Evolutionary conservation across 2,888 invertebrate genomes (phyloP).

Genomic region (Drosophila phalerata): DNA sequence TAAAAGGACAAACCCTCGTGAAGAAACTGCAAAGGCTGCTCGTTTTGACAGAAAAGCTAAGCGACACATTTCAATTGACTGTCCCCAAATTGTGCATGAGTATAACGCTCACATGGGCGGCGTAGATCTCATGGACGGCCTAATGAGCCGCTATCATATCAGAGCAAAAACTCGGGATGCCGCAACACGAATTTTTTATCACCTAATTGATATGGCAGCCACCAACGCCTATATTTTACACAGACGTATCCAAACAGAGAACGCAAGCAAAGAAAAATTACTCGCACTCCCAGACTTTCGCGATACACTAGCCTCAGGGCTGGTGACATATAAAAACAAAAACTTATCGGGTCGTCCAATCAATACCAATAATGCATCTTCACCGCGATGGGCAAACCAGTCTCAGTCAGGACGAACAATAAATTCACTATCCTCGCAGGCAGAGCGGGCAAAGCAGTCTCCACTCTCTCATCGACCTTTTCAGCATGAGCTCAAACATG

Average conservation of each 20-base stretch:
- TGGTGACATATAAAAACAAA: conserved; percentile 4
- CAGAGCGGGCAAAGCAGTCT: conserved; percentile 8
- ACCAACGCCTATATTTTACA: not conserved
- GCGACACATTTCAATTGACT: no score
- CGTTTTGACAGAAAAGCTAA: no score
- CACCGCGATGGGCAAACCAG: not conserved
- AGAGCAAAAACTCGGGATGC: no score
- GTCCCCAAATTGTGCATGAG: no score
- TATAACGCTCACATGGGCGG: no score
- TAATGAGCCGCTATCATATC: no score
- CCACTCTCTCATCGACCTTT: conserved; percentile 9
- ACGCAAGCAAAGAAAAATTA: not conserved
- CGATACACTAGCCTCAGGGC: not conserved
- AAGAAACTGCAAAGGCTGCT: no score
- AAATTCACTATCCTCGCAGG: not conserved
- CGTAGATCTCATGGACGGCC: no score
- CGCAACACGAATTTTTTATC: no score
- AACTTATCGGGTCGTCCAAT: conserved; percentile 14
- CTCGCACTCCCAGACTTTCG: not conserved
- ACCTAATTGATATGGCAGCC: no score
- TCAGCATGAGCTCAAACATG: conserved; percentile 3
- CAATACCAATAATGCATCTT: not conserved
- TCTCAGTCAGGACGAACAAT: conserved; percentile 4
- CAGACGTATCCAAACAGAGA: not conserved
- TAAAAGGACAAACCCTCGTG: no score